Percentiles rank a stretch among this genome's conserved stretches.
These are phyloP conservation scores for Crotalus horridus DNA, from an alignment of 2,113 vertebrate genomes.

Conservation along the genomic window DNA sequence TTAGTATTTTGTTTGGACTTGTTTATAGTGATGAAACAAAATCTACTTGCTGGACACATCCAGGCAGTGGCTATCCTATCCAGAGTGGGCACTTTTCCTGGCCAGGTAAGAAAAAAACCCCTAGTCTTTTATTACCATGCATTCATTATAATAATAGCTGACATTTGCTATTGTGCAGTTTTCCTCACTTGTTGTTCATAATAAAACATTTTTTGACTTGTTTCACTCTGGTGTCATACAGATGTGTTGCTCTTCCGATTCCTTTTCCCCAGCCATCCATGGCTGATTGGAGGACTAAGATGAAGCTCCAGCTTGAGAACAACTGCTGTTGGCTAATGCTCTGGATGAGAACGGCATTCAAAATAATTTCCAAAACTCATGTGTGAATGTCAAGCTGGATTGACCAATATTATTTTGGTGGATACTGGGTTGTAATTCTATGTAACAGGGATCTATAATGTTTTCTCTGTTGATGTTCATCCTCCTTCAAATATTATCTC, in stretches of 20 bases:
- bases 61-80: constrained; percentile 52
- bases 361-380: neutral
- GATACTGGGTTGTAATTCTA: neutral
- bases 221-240: neutral
- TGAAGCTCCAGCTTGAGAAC: neutral
- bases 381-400: neutral
- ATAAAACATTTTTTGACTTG: neutral
- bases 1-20: neutral
- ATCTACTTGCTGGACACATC: constrained; percentile 73
- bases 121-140: neutral
- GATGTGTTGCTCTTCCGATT: neutral
- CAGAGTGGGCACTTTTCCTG: constrained; percentile 67
- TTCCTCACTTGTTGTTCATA: neutral
- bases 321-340: neutral
- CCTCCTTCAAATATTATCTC: neutral
- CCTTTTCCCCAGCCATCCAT: neutral
- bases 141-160: neutral
- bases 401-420: neutral
- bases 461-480: neutral
- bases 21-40: constrained; percentile 68
- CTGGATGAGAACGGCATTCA: neutral
- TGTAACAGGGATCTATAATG: neutral
- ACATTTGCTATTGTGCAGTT: neutral
- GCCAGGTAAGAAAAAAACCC: constrained; percentile 56
- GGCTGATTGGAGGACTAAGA: neutral